Evolutionary conservation across 1,140 invertebrate genomes (phyloP), one percentile per base, ranked within the genome.

Genomic region (Cotesia vestalis): DNA sequence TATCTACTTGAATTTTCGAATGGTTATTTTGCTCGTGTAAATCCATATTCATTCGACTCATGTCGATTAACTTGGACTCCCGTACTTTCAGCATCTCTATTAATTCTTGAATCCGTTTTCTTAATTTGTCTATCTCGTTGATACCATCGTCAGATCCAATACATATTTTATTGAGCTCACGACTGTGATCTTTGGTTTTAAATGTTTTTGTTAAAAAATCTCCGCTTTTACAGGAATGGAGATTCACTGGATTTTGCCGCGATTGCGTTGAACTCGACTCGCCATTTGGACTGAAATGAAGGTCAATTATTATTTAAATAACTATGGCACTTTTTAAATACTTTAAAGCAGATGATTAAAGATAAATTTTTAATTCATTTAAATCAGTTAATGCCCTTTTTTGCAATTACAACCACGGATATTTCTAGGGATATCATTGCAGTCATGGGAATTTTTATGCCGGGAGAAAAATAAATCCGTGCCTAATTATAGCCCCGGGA

Each of bases 1-100:
- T n/a, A n/a, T n/a, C n/a, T n/a, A n/a, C n/a, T n/a, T n/a, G n/a
- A n/a, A n/a, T n/a, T n/a, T n/a, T n/a, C n/a, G n/a, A n/a, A n/a
- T n/a, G n/a, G n/a, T n/a, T n/a, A n/a, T n/a, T n/a, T n/a, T n/a
- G n/a, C n/a, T n/a, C n/a, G n/a, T n/a, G n/a, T 6, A 98, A 85
- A 78, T 96, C 93, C 36, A 92, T 91, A 88, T 97, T 96, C 79
- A 92, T 93, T 73, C 94, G 90, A 84, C 94, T 96, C 55, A 97
- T 90, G 82, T 97, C 94, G 71, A 98, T 89, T 36, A 98, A 87
- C 83, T 96, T 96, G 55, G 91, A 91, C 85, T 98, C 96, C 73
- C 96, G 89, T 0, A 92, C 92, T 84, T 97, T 94, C 46, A 98
- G 87, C 71, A 97, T 91, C 83, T 96, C 94, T 1, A 92, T 92